Conservation (phyloP, 2,888 invertebrate species). For the Dicycla oo region DNA sequence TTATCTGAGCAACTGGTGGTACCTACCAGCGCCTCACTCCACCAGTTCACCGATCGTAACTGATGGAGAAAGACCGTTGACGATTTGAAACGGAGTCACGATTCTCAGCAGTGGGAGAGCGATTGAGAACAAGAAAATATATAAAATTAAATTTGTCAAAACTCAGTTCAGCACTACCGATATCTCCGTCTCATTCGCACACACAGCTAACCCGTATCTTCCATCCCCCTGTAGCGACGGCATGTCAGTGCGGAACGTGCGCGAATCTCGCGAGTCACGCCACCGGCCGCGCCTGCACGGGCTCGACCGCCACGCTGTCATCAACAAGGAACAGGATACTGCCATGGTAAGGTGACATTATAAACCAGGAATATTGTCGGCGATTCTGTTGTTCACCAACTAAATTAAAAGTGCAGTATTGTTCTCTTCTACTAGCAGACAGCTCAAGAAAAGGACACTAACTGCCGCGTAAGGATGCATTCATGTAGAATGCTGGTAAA, state of each 20-base stretch:
- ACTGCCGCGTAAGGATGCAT: background rate
- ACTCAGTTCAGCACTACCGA: background rate
- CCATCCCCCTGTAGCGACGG: constrained; percentile 78
- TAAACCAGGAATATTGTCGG: background rate
- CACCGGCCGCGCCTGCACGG: constrained; percentile 81
- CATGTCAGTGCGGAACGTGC: constrained; percentile 78
- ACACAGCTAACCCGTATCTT: constrained; percentile 19
- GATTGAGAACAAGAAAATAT: background rate
- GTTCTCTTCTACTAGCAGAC: background rate
- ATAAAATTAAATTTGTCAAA: background rate
- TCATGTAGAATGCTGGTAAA: too few species aligned
- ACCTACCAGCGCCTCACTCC: too few species aligned
- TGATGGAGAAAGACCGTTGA: too few species aligned
- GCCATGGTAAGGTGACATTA: constrained; percentile 77
- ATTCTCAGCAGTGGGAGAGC: too few species aligned
- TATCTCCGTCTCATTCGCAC: background rate
- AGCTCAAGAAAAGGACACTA: background rate
- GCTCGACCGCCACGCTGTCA: constrained; percentile 83
- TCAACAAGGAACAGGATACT: constrained; percentile 87
- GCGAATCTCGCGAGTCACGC: constrained; percentile 80
- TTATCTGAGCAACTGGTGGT: too few species aligned
- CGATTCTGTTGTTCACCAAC: background rate
- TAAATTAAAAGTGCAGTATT: background rate
- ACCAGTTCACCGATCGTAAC: too few species aligned
- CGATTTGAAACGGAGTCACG: too few species aligned